phyloP scores from a whole-genome alignment of 2,797 vertebrate genomes.

The Girardinus metallicus region DNA sequence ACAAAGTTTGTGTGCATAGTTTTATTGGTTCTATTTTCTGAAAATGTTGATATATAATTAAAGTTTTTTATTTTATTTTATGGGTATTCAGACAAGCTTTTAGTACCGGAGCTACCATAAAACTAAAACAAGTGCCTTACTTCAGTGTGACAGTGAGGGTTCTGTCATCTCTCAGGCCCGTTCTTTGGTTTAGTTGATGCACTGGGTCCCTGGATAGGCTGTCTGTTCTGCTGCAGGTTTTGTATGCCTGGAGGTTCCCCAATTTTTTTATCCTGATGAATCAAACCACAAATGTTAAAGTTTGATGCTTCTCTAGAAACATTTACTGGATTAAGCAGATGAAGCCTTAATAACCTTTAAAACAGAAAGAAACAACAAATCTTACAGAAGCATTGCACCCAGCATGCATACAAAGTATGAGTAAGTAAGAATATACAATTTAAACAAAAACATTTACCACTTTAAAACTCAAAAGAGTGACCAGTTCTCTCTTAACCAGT shows the following conservation, averaged over 20 bases:
- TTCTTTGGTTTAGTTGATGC: not conserved
- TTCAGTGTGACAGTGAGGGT: not conserved
- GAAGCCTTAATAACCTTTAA: not conserved
- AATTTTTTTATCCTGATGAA: not conserved
- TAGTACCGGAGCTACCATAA: not conserved
- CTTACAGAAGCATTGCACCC: not conserved
- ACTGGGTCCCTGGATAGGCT: not conserved
- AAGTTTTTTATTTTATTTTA: not conserved
- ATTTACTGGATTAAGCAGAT: not conserved
- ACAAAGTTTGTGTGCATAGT: constrained; percentile 27
- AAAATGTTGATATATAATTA: constrained; percentile 3
- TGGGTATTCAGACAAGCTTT: not conserved
- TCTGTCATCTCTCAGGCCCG: not conserved
- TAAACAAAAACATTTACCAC: not conserved
- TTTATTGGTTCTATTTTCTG: not conserved
- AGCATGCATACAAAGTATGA: not conserved
- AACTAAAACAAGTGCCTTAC: not conserved
- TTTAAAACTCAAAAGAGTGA: not conserved
- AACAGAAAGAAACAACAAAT: not conserved
- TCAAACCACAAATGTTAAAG: constrained; percentile 2
- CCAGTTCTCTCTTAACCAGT: not conserved
- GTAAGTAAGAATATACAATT: not conserved
- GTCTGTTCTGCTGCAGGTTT: not conserved
- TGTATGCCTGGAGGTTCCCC: not conserved
- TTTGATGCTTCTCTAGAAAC: not conserved